Conservation (phyloP, 2,113 vertebrate species). For the Vulpes lagopus region DNA sequence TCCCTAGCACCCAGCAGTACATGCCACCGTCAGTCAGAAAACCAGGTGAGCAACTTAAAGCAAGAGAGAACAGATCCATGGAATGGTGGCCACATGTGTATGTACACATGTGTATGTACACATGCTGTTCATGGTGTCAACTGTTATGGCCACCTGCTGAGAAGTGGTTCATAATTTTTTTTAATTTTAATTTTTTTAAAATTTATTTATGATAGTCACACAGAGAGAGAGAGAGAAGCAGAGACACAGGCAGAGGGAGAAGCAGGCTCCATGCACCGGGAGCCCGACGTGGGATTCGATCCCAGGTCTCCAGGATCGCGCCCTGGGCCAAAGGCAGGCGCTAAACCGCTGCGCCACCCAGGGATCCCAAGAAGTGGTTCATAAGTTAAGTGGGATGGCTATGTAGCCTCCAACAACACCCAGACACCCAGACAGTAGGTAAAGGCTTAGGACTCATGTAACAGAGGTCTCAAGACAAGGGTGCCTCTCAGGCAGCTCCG, state of each 20-base stretch:
- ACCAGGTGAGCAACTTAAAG: not conserved
- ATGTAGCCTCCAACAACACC: not conserved
- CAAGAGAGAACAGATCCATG: not conserved
- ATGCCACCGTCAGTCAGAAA: not conserved
- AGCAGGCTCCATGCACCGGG: no score
- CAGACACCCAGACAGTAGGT: not conserved
- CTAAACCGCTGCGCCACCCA: no score
- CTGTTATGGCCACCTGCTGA: not conserved
- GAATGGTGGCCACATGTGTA: not conserved
- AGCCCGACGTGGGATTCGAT: no score
- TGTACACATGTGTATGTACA: not conserved
- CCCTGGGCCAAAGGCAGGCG: no score
- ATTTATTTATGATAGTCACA: no score
- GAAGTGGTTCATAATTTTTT: not conserved
- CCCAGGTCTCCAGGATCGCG: no score
- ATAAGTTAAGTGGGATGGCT: not conserved
- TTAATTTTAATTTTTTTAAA: no score
- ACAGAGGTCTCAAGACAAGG: not conserved
- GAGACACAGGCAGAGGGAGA: no score
- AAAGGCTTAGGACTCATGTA: not conserved
- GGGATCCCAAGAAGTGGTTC: not conserved
- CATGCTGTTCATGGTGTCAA: not conserved
- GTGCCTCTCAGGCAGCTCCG: not conserved
- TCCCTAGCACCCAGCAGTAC: not conserved
- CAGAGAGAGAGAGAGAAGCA: no score